Conservation (phyloP, 2,888 invertebrate genomes). For the Orchestes rusci region DNA sequence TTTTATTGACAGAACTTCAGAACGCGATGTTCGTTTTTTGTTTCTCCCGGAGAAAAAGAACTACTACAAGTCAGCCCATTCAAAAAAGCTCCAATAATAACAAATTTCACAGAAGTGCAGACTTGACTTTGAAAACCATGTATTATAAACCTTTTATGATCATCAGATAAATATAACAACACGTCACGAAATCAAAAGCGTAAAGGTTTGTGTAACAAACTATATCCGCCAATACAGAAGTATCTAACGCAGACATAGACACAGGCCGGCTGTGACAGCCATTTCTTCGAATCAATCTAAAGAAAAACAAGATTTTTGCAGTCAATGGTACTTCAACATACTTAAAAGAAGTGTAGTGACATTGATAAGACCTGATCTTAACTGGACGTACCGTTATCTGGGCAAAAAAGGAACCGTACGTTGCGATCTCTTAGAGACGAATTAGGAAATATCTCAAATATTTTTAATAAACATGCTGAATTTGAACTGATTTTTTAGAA, state of each 20-base stretch:
- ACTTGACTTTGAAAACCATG: no score
- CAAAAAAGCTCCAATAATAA: no score
- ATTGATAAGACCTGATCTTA: constrained; percentile 23
- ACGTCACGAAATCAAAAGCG: no score
- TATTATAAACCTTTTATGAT: no score
- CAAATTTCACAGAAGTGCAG: no score
- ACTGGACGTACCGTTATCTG: constrained; percentile 17
- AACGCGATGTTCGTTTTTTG: no score
- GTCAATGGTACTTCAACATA: constrained; percentile 21
- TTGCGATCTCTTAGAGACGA: constrained; percentile 9
- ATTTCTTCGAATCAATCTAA: constrained; percentile 21
- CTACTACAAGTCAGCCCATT: no score
- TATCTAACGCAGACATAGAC: constrained; percentile 16
- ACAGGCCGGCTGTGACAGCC: constrained; percentile 8
- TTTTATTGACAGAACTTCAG: no score
- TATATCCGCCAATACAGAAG: constrained; percentile 15
- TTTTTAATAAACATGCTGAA: no score
- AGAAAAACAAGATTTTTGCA: constrained; percentile 22
- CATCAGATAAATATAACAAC: background rate
- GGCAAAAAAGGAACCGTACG: constrained; percentile 18
- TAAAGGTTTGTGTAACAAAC: constrained; percentile 9
- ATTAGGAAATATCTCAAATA: constrained; percentile 14
- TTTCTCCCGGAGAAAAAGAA: no score
- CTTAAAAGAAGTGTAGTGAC: constrained; percentile 21
- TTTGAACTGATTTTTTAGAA: no score